phyloP scores from a whole-genome alignment of 1,140 invertebrate genomes.

The Platyscapa corneri region DNA sequence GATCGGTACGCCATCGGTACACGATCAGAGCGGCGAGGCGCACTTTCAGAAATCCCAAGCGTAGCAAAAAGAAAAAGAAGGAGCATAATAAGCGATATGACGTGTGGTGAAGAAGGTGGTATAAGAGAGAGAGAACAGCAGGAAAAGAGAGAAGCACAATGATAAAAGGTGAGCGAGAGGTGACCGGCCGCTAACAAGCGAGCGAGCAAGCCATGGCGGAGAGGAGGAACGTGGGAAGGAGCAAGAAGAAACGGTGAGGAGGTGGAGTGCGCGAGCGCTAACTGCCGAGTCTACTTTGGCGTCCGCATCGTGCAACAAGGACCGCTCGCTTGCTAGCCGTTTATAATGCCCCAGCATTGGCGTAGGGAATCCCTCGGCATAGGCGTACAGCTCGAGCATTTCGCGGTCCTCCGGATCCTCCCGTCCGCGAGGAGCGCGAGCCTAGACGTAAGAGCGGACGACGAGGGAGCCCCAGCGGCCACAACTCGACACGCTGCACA shows the following conservation, averaged over 20 bases:
- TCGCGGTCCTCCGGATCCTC: neutral
- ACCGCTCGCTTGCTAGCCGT: too few species aligned
- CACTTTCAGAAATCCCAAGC: neutral
- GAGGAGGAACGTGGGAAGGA: neutral
- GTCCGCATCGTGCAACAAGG: neutral
- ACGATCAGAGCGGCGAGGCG: too few species aligned
- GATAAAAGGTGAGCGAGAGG: conserved; percentile 27
- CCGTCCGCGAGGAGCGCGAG: too few species aligned
- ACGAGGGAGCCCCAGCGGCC: neutral
- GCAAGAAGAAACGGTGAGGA: neutral
- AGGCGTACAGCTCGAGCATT: neutral
- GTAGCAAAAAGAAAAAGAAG: neutral
- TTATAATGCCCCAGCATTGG: neutral
- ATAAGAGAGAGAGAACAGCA: neutral
- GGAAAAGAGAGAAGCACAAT: conserved; percentile 2
- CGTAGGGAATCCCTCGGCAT: neutral
- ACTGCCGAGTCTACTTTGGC: neutral
- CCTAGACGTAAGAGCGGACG: neutral
- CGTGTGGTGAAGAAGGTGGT: neutral
- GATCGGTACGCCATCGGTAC: too few species aligned
- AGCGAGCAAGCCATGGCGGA: neutral
- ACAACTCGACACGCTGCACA: too few species aligned
- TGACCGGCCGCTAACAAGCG: conserved; percentile 47
- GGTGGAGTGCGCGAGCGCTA: neutral
- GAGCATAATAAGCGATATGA: neutral